These are phyloP conservation scores for Trachelus troglodyta DNA, from an alignment of 2,888 invertebrate genomes.

Conservation along the genomic window DNA sequence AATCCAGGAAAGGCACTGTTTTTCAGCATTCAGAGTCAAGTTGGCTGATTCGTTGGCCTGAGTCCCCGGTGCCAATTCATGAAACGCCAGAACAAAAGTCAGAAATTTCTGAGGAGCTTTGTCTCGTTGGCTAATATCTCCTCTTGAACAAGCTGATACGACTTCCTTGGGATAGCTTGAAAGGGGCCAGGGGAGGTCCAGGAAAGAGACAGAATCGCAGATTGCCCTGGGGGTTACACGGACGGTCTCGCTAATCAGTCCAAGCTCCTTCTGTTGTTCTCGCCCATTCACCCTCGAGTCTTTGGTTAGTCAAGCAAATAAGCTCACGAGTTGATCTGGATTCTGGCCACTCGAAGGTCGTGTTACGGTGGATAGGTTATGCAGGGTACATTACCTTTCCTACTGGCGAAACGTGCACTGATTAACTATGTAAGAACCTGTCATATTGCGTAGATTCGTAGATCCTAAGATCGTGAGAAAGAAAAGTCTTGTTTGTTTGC, in stretches of 20 bases:
- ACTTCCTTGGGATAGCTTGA: slow-evolving; percentile 2
- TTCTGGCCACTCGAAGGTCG: slow-evolving; percentile 13
- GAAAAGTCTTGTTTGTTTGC: background rate
- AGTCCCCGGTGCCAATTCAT: background rate
- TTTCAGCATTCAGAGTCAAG: background rate
- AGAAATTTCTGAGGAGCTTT: slow-evolving; percentile 20
- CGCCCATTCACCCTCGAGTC: background rate
- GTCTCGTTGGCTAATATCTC: slow-evolving; percentile 22
- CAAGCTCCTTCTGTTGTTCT: slow-evolving; percentile 22
- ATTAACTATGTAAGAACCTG: background rate
- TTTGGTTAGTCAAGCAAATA: slow-evolving; percentile 14
- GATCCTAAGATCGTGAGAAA: background rate
- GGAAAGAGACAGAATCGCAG: slow-evolving; percentile 23
- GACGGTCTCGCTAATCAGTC: slow-evolving; percentile 43
- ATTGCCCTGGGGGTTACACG: slow-evolving; percentile 38
- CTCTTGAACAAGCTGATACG: slow-evolving; percentile 21
- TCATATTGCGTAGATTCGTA: background rate
- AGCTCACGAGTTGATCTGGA: slow-evolving; percentile 7
- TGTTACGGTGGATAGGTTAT: background rate
- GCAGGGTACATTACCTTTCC: background rate
- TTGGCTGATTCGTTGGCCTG: background rate
- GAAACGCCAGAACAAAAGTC: slow-evolving; percentile 2
- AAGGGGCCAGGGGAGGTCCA: background rate
- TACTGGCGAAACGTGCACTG: background rate
- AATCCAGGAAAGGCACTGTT: background rate